Evolutionary conservation across 2,113 vertebrate species (phyloP), one percentile per base, ranked within the genome.

Genomic region (Vireo altiloquus): DNA sequence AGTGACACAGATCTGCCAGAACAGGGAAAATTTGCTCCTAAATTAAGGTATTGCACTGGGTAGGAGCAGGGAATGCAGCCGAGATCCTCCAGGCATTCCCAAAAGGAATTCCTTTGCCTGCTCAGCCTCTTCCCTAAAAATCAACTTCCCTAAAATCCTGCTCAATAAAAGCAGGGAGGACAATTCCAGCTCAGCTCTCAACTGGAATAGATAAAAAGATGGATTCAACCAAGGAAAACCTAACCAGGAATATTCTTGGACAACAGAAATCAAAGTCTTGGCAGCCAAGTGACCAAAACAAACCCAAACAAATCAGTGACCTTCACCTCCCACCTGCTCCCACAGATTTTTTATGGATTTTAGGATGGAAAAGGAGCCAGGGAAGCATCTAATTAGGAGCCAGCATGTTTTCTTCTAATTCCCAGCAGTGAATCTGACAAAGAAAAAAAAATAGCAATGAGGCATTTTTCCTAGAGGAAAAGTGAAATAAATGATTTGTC

Each of bases 281-380:
- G 20, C 56, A 46, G 71, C 17, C 17, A 33, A 39, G 8, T 44
- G 66, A 35, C 6, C 42, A 31, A 37, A 92, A n/a, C 21, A 77
- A 72, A 40, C 92, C 88, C 97, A 91, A 68, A 92, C 2, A 88
- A 80, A 94, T 60, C 70, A 47, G 42, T 27, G 88, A 95, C 89
- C 82, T 93, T 84, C 96, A 96, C 90, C 95, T 98, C 97, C 98
- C 97, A 98, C 98, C 98, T 98, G 98, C 97, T 98, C 98, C 98
- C 94, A 98, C 97, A 97, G 99, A 98, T 92, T 98, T 98, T 98
- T 98, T 97, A 94, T 81, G 97, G 96, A 98, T 98, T 98, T 97
- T 94, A 98, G 97, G 98, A 98, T 98, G 92, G 98, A 98, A 96
- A 97, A 98, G 78, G 97, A 98, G 65, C 98, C 98, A 96, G 98